Percentiles rank a stretch among this genome's conserved stretches.
Evolutionary conservation across 1,140 invertebrate species (phyloP).

Genomic region (Drosophila tristis): DNA sequence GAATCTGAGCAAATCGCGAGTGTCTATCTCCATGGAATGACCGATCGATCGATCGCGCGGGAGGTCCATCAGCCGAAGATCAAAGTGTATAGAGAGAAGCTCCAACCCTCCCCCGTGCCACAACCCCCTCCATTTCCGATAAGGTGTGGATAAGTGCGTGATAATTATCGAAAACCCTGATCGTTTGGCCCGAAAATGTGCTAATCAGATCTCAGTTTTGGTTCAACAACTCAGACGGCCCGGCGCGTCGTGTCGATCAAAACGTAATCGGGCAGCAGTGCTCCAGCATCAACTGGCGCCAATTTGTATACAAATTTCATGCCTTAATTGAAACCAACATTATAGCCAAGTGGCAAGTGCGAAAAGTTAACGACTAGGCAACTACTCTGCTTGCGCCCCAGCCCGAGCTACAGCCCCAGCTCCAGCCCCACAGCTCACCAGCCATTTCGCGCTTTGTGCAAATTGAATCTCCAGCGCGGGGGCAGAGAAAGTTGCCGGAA

Average conservation of each 20-base stretch:
- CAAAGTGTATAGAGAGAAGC: constrained; percentile 6
- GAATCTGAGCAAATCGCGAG: constrained; percentile 10
- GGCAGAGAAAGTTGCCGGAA: constrained; percentile 51
- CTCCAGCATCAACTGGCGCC: constrained; percentile 58
- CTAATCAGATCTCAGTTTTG: constrained; percentile 80
- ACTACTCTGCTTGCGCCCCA: background rate
- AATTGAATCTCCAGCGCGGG: constrained; percentile 7
- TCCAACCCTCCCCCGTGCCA: constrained; percentile 4
- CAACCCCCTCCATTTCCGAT: constrained; percentile 26
- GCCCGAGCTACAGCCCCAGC: background rate
- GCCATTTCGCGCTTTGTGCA: constrained; percentile 1
- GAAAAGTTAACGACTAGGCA: constrained; percentile 70
- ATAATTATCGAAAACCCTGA: constrained; percentile 68
- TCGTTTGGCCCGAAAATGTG: constrained; percentile 70
- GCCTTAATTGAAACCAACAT: constrained; percentile 81
- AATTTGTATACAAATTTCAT: constrained; percentile 80
- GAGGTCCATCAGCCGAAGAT: constrained; percentile 19
- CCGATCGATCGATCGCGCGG: constrained; percentile 24
- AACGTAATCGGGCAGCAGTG: constrained; percentile 59
- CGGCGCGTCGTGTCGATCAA: constrained; percentile 17
- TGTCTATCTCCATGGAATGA: constrained; percentile 10
- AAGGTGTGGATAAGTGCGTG: constrained; percentile 81
- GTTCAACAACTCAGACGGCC: constrained; percentile 53
- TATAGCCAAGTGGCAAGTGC: constrained; percentile 75
- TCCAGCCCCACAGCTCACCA: background rate